Evolutionary conservation across 2,113 vertebrate species (phyloP).

Genomic region (Eidolon helvum): DNA sequence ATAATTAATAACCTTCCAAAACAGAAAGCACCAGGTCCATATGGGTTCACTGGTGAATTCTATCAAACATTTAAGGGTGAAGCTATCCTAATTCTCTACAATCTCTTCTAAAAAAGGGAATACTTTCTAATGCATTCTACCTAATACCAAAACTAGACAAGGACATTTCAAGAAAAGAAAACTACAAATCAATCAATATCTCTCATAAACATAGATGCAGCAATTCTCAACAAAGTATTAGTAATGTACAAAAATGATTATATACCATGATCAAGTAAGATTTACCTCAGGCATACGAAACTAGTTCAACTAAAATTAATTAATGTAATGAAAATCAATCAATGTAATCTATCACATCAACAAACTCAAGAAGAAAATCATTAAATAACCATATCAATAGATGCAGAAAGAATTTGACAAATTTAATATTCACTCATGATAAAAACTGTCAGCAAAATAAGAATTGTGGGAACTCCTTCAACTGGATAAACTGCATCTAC

Average conservation of each 20-base stretch:
- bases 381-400: not conserved
- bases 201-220: not conserved
- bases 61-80: not conserved
- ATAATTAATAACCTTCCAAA: not conserved
- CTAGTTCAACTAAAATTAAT: not conserved
- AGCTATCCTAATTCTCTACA: not conserved
- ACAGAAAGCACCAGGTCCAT: not conserved
- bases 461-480: not conserved
- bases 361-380: not conserved
- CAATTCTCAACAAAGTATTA: not conserved
- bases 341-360: not conserved
- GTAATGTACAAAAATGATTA: not conserved
- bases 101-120: not conserved
- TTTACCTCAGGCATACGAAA: not conserved
- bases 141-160: not conserved
- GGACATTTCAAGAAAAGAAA: not conserved
- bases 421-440: not conserved
- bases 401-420: not conserved
- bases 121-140: not conserved
- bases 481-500: not conserved
- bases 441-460: not conserved
- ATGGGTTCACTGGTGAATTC: not conserved
- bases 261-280: not conserved
- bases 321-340: not conserved
- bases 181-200: not conserved